These are phyloP conservation scores for Buphagus erythrorhynchus DNA, from an alignment of 2,797 vertebrate species.

Conservation along the genomic window DNA sequence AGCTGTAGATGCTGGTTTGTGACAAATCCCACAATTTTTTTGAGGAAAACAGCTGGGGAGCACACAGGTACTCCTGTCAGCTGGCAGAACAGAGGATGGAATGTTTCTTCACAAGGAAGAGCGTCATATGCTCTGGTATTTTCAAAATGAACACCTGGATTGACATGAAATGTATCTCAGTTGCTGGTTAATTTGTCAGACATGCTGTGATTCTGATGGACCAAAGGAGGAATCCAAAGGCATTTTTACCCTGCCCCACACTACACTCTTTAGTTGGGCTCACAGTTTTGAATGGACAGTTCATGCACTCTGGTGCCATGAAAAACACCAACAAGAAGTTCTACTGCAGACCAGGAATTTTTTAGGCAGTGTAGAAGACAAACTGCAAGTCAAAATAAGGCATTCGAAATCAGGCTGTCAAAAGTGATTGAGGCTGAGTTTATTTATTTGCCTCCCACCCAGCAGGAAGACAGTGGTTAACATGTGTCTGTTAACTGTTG, in stretches of 20 bases:
- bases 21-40: neutral
- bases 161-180: neutral
- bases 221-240: neutral
- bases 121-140: neutral
- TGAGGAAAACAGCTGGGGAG: neutral
- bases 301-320: neutral
- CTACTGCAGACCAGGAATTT: fast-evolving
- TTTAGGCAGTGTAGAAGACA: neutral
- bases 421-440: neutral
- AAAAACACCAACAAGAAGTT: neutral
- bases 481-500: neutral
- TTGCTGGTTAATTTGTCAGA: neutral
- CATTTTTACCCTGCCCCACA: neutral
- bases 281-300: neutral
- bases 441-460: neutral
- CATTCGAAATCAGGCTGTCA: neutral
- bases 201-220: neutral
- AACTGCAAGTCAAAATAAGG: neutral
- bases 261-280: neutral
- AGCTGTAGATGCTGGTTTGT: neutral
- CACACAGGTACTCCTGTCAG: neutral
- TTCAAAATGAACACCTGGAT: neutral
- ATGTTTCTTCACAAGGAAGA: neutral
- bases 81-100: neutral
- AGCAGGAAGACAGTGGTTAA: neutral